Evolutionary conservation across 2,797 vertebrate genomes (phyloP).

Genomic region (Anguilla anguilla): DNA sequence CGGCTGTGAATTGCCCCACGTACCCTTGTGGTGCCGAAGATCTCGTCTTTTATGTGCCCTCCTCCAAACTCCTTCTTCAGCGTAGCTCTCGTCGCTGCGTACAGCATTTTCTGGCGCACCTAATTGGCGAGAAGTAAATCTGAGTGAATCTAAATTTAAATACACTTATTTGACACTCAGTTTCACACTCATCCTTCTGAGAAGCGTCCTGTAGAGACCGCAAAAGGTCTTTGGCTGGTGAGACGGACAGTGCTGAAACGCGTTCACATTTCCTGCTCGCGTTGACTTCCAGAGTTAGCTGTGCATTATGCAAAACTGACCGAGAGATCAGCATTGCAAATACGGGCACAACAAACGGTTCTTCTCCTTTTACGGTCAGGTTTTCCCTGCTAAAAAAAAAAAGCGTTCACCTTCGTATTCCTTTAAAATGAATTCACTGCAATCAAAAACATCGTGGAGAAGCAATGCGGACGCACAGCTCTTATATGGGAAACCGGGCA

Average conservation of each 20-base stretch:
- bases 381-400: background rate
- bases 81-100: conserved; percentile 85
- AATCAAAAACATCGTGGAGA: background rate
- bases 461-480: background rate
- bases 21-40: conserved; percentile 78
- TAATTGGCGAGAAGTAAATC: conserved; percentile 43
- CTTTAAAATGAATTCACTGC: background rate
- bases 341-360: background rate
- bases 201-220: background rate
- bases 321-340: conserved; percentile 52
- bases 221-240: background rate
- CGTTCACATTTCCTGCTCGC: conserved; percentile 26
- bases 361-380: background rate
- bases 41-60: conserved; percentile 86
- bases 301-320: conserved; percentile 29
- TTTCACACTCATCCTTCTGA: background rate
- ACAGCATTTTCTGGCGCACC: conserved; percentile 89
- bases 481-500: background rate
- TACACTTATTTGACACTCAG: background rate
- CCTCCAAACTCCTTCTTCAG: conserved; percentile 89
- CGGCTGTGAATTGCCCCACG: background rate
- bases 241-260: background rate
- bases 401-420: background rate
- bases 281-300: conserved; percentile 17
- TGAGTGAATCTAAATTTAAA: background rate